Base-by-base conservation (phyloP, 2,888 invertebrate genomes). In the Coleophora flavipennella region DNA sequence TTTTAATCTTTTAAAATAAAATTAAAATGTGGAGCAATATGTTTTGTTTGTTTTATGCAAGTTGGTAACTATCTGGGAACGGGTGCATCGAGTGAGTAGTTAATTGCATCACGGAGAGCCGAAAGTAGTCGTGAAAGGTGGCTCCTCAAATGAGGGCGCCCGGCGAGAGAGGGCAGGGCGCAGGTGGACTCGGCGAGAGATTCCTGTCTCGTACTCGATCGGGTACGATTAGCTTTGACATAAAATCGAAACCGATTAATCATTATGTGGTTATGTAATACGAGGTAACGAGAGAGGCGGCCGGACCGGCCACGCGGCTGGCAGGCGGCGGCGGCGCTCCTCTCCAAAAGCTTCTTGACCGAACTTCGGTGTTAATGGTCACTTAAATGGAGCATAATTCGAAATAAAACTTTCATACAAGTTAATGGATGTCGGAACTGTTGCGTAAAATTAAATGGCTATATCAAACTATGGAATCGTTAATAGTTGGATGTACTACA, bases 81-180 rank as follows among this genome's bases (percentile, higher is more conserved):
- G 50, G 55, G 54, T 51, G 46, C 45, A 49, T 49, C 41, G 49
- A 61, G 45, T 52, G 51, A 50, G 45, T 39, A 49, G 57, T 78
- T 79, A 49, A 57, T 78, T 79, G 54, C 74, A 59, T 72, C 67
- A 79, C 47, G 45, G 20, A 20, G 3, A 20, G 53, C 67, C 69
- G 75, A 78, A 79, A 80, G 77, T 74, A 57, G 74, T 73, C 65
- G 77, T 80, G 79, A 80, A 78, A 81, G 76, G 75, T 68, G 63
- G 72, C 53, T 29, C 10, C 29, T 29, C 29, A 20, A 20, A 20
- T 20, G 20, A 20, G 20, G 20, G 20, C 20, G 20, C 55, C 59
- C 54, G 55, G 40, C 48, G 57, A 49, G 53, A 50, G 68, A 67
- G 67, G 68, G 64, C 62, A 14, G 36, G 20, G 28, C 33, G 33